A percentile compares a stretch with the other conserved stretches of the same genome.
Conservation (phyloP, 2,797 vertebrate genomes). For the Channallabes apus region DNA sequence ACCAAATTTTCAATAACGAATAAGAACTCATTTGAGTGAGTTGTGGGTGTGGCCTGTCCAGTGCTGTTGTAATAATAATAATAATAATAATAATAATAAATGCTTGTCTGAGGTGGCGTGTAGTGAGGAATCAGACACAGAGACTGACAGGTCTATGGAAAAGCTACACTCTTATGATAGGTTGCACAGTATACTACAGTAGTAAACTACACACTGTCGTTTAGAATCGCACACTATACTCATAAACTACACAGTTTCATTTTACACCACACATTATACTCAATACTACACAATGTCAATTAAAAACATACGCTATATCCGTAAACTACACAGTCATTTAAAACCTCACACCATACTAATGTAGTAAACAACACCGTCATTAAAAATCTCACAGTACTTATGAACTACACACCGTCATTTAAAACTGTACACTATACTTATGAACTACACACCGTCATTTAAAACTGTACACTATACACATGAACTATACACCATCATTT, state of each 20-base stretch:
- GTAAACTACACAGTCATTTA: too few relatives aligned
- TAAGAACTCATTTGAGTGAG: neutral
- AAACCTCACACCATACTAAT: too few relatives aligned
- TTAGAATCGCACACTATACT: neutral
- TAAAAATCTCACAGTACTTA: too few relatives aligned
- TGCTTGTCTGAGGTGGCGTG: neutral
- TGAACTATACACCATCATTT: too few relatives aligned
- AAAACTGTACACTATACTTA: too few relatives aligned
- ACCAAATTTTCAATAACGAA: neutral
- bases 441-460: too few relatives aligned
- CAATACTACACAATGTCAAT: too few relatives aligned
- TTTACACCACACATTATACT: neutral
- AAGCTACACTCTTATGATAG: neutral
- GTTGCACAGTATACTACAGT: neutral
- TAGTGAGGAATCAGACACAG: slow-evolving; percentile 22
- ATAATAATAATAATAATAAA: too few relatives aligned
- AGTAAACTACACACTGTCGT: neutral
- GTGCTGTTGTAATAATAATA: neutral
- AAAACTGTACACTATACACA: too few relatives aligned
- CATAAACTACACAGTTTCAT: neutral
- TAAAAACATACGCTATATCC: too few relatives aligned
- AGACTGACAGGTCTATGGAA: slow-evolving; percentile 14
- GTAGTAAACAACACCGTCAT: too few relatives aligned
- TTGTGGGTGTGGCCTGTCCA: neutral
- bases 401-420: too few relatives aligned